phyloP scores from a whole-genome alignment of 2,888 invertebrate species.

The Sinopyrophorus schimmeli region DNA sequence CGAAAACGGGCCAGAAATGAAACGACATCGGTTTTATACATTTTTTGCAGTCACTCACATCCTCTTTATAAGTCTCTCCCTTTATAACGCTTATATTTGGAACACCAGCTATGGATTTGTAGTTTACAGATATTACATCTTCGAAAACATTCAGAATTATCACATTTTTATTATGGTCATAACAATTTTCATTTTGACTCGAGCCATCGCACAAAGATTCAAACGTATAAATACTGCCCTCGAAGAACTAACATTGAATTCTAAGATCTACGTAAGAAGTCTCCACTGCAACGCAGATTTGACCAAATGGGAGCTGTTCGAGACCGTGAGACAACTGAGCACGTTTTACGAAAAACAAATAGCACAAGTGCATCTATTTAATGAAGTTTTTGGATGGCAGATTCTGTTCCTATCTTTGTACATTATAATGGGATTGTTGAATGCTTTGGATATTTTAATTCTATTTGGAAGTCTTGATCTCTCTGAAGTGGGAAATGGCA shows the following conservation, averaged over 20 bases:
- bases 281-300: too few relatives aligned
- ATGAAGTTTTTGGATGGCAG: slow-evolving; percentile 14
- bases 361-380: not conserved
- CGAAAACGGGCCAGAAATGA: too few relatives aligned
- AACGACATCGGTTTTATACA: too few relatives aligned
- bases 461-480: not conserved
- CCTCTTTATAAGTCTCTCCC: too few relatives aligned
- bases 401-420: slow-evolving; percentile 4
- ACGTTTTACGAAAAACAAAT: not conserved
- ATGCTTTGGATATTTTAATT: slow-evolving; percentile 4
- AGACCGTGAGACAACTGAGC: not conserved
- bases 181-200: slow-evolving; percentile 2
- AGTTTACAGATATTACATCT: not conserved
- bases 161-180: slow-evolving; percentile 1
- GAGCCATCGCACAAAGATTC: not conserved
- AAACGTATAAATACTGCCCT: not conserved
- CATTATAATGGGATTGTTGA: slow-evolving; percentile 1
- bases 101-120: slow-evolving; percentile 1
- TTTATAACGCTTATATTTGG: slow-evolving; percentile 5
- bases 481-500: not conserved
- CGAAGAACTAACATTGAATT: not conserved
- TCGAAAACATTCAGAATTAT: slow-evolving; percentile 4
- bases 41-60: too few relatives aligned
- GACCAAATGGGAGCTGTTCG: not conserved
- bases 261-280: not conserved